Evolutionary conservation across 1,140 invertebrate species (phyloP).

Genomic region (Drosophila lacteicornis): DNA sequence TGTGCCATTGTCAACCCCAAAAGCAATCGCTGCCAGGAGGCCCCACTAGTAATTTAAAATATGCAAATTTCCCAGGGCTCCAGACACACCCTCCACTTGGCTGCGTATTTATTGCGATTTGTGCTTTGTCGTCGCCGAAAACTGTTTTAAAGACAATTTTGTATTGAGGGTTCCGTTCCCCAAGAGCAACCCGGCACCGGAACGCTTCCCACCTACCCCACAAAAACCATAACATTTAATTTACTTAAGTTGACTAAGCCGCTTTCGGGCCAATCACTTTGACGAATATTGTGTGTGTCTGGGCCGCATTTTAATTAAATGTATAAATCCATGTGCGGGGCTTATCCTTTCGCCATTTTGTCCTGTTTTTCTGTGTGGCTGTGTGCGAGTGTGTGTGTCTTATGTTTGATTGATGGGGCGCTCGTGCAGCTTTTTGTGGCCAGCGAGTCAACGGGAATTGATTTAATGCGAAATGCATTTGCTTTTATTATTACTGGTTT

Average conservation of each 20-base stretch:
- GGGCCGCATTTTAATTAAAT: conserved; percentile 65
- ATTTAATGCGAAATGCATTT: conserved; percentile 70
- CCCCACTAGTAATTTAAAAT: conserved; percentile 80
- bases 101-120: conserved; percentile 70
- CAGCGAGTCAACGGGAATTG: conserved; percentile 65
- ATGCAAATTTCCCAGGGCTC: conserved; percentile 67
- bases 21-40: conserved; percentile 45
- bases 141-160: conserved; percentile 61
- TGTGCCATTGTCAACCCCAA: conserved; percentile 68
- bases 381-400: conserved; percentile 17
- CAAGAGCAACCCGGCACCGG: not conserved
- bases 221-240: conserved; percentile 66
- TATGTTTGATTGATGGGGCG: conserved; percentile 51
- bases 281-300: conserved; percentile 52
- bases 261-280: conserved; percentile 55
- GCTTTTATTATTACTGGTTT: conserved; percentile 49
- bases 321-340: conserved; percentile 48
- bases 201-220: not conserved
- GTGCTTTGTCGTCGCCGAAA: conserved; percentile 57
- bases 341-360: conserved; percentile 30
- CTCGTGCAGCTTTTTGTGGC: conserved; percentile 37
- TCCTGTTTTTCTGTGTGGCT: conserved; percentile 17
- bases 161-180: conserved; percentile 30
- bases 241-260: conserved; percentile 74
- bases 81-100: conserved; percentile 25